These are phyloP conservation scores for Drosophila silvestris DNA, from an alignment of 2,888 invertebrate species.

Conservation along the genomic window DNA sequence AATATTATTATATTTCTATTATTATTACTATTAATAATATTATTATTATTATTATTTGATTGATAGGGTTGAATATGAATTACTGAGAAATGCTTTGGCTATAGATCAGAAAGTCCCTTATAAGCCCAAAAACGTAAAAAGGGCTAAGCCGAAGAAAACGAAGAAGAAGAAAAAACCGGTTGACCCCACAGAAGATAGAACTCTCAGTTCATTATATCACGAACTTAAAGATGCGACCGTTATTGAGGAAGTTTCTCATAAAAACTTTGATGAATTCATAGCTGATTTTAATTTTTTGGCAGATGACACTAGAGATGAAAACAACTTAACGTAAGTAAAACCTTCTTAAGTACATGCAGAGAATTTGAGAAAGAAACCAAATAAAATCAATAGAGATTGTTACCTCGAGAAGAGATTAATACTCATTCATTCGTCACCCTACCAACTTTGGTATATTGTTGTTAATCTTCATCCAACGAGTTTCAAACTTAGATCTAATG, in stretches of 20 bases:
- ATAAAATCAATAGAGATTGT: neutral
- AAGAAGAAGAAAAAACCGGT: constrained; percentile 86
- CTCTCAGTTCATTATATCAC: constrained; percentile 88
- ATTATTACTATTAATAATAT: neutral
- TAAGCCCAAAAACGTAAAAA: constrained; percentile 67
- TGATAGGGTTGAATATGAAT: constrained; percentile 83
- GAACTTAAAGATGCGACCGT: constrained; percentile 87
- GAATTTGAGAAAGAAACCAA: neutral
- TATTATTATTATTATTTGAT: neutral
- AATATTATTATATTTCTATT: neutral
- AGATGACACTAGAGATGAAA: constrained; percentile 84
- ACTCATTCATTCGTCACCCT: neutral
- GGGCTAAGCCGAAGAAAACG: constrained; percentile 57
- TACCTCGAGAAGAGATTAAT: neutral
- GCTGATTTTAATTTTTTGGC: constrained; percentile 88
- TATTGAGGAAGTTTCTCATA: constrained; percentile 87
- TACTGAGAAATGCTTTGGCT: constrained; percentile 85
- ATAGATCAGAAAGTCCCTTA: constrained; percentile 79
- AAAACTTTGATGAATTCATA: constrained; percentile 87
- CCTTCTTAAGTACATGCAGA: neutral
- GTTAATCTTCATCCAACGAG: neutral
- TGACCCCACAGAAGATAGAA: constrained; percentile 87
- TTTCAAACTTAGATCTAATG: neutral
- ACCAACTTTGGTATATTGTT: neutral
- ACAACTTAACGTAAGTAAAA: constrained; percentile 66